These are phyloP conservation scores for Bathybates hornii DNA, from an alignment of 2,113 vertebrate species.

Conservation along the genomic window DNA sequence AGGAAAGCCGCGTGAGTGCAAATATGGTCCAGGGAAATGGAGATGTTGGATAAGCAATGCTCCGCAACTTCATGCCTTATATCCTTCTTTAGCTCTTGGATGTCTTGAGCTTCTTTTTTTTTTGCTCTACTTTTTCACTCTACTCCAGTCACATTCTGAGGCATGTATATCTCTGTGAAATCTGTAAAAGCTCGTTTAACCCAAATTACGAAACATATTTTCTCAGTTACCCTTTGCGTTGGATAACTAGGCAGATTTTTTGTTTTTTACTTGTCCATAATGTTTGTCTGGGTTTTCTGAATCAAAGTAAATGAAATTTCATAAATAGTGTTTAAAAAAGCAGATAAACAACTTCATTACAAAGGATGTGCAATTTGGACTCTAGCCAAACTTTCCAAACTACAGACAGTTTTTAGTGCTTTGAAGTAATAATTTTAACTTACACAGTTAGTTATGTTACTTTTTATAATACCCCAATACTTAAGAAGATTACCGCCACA, in stretches of 20 bases:
- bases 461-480: neutral
- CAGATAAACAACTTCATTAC: neutral
- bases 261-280: neutral
- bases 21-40: conserved; percentile 20
- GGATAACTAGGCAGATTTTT: neutral
- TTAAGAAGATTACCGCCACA: neutral
- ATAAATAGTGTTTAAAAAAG: neutral
- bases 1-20: conserved; percentile 26
- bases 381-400: neutral
- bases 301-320: neutral
- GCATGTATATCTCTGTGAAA: neutral
- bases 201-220: neutral
- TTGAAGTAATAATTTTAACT: neutral
- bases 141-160: neutral
- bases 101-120: neutral
- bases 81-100: neutral
- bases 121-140: neutral
- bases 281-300: neutral
- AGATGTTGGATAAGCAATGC: conserved; percentile 11
- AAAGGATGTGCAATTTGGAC: neutral
- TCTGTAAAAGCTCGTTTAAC: neutral
- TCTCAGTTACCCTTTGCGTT: neutral
- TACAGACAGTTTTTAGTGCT: neutral
- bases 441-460: neutral
- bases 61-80: neutral